Evolutionary conservation across 2,113 vertebrate species (phyloP).

Genomic region (Rhynchomys soricoides): DNA sequence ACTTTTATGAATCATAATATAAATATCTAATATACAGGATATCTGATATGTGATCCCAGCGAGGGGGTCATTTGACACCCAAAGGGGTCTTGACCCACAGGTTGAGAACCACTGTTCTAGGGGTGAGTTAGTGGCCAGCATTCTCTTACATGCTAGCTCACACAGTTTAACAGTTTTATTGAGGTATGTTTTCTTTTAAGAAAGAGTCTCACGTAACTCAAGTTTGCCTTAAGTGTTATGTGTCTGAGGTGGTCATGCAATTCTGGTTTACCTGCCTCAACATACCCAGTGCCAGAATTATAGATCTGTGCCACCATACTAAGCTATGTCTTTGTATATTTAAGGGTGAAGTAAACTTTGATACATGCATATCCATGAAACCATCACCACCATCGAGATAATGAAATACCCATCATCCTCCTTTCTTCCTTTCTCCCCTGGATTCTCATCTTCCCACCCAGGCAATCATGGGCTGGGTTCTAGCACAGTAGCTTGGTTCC

Average conservation of each 20-base stretch:
- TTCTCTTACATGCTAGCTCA: conserved; percentile 29
- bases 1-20: neutral
- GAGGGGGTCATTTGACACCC: neutral
- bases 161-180: neutral
- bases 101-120: neutral
- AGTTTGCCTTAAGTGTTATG: neutral
- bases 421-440: neutral
- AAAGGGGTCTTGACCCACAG: neutral
- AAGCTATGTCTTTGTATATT: neutral
- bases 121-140: neutral
- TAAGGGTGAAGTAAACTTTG: neutral
- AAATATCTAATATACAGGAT: neutral
- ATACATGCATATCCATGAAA: neutral
- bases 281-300: neutral
- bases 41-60: neutral
- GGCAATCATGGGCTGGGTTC: neutral
- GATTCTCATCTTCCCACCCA: neutral
- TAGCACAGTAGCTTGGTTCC: neutral
- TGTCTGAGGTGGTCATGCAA: neutral
- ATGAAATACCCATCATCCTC: neutral
- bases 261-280: neutral
- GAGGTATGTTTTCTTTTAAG: neutral
- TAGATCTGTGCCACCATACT: neutral
- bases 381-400: neutral
- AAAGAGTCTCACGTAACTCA: neutral